Conservation (phyloP, 2,888 invertebrate genomes). For the Drosophila mayaguana region DNA sequence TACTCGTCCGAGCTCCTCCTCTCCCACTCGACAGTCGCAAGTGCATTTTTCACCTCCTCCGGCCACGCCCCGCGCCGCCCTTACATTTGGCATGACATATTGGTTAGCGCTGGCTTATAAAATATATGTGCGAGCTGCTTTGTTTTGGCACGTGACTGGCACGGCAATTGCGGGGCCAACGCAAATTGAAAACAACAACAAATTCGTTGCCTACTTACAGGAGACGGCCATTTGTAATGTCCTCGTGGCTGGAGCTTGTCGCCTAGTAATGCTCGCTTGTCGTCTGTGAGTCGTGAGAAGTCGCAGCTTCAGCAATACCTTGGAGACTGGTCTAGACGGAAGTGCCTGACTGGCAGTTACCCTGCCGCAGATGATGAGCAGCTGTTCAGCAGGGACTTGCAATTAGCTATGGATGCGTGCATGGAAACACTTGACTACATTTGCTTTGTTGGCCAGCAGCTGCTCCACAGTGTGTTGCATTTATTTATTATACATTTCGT, state of each 20-base stretch:
- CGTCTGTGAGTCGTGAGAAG: constrained; percentile 2
- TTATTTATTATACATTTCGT: no score
- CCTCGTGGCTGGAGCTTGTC: background rate
- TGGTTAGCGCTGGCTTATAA: constrained; percentile 36
- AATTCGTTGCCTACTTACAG: constrained; percentile 68
- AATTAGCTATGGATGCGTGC: no score
- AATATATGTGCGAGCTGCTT: constrained; percentile 27
- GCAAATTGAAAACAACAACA: constrained; percentile 71
- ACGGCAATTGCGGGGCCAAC: constrained; percentile 55
- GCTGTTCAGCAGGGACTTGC: no score
- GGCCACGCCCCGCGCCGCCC: background rate
- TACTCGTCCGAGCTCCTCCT: background rate
- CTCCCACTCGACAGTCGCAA: constrained; percentile 13
- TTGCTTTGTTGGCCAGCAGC: no score
- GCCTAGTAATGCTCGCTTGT: constrained; percentile 13
- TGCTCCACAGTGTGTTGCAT: no score
- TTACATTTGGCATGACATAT: constrained; percentile 49
- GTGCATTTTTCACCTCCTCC: constrained; percentile 28
- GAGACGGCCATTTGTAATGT: constrained; percentile 40
- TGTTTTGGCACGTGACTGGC: constrained; percentile 68
- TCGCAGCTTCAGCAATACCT: background rate
- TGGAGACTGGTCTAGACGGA: no score
- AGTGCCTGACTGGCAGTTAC: no score
- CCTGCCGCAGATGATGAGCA: no score
- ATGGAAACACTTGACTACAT: no score